A percentile compares a stretch with the other conserved stretches of the same genome.
phyloP scores from a whole-genome alignment of 1,140 invertebrate genomes.

The Conus ventricosus region DNA sequence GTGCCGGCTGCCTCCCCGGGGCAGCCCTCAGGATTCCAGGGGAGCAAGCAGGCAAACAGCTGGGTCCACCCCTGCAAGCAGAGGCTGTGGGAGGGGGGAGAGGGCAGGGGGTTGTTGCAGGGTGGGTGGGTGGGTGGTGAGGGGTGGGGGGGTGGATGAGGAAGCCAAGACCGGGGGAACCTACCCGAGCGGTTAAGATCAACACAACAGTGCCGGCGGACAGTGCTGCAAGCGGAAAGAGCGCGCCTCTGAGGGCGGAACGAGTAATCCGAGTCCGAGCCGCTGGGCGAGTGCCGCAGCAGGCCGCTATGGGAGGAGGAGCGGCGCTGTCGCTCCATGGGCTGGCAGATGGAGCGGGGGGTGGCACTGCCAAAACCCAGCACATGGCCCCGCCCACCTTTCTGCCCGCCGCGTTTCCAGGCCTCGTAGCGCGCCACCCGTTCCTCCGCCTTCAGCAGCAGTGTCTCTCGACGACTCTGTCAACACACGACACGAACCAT shows the following conservation, averaged over 20 bases:
- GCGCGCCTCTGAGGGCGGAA: conserved; percentile 67
- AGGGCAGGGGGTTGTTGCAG: background rate
- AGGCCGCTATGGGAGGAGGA: conserved; percentile 71
- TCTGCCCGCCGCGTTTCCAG: conserved; percentile 66
- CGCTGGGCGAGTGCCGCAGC: conserved; percentile 66
- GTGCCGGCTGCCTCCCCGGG: background rate
- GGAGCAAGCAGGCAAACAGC: background rate
- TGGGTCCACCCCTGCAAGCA: background rate
- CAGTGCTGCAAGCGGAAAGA: conserved; percentile 69
- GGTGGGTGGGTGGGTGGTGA: background rate
- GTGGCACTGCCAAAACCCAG: conserved; percentile 71
- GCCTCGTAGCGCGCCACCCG: conserved; percentile 68
- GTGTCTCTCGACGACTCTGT: conserved; percentile 66
- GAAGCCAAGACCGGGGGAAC: conserved; percentile 31
- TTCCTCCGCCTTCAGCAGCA: conserved; percentile 65
- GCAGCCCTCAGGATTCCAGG: background rate
- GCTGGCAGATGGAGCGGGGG: conserved; percentile 70
- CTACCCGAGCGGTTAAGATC: conserved; percentile 67
- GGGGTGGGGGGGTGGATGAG: background rate
- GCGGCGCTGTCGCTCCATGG: conserved; percentile 64
- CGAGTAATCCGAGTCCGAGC: conserved; percentile 69
- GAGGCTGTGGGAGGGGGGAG: background rate
- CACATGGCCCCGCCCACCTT: conserved; percentile 65
- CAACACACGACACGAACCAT: conserved; percentile 21
- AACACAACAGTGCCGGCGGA: conserved; percentile 71